These are phyloP conservation scores for Oplegnathus fasciatus DNA, from an alignment of 2,113 vertebrate genomes.

Conservation along the genomic window DNA sequence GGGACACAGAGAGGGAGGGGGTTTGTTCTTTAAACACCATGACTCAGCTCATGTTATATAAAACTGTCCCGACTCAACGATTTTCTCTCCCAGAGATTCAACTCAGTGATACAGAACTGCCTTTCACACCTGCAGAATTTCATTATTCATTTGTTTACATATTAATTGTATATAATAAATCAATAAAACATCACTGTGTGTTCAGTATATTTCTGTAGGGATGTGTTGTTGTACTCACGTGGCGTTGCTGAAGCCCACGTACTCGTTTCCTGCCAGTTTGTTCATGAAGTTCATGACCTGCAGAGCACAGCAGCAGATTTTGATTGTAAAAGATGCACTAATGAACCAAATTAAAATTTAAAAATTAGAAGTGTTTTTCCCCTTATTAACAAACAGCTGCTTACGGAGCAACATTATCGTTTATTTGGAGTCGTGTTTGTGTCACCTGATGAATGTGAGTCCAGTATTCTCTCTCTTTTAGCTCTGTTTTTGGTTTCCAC, in stretches of 20 bases:
- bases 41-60: slow-evolving; percentile 18
- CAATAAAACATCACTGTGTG: background rate
- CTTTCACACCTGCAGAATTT: background rate
- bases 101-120: background rate
- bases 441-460: no score
- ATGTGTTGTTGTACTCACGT: slow-evolving; percentile 89
- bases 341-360: no score
- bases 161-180: background rate
- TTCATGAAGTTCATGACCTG: slow-evolving; percentile 99
- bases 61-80: background rate
- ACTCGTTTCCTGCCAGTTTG: slow-evolving; percentile 98
- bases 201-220: background rate
- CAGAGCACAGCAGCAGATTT: background rate
- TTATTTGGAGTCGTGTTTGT: no score
- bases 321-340: no score
- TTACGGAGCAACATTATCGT: no score
- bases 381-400: no score
- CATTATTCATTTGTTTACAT: background rate
- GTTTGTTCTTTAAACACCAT: background rate
- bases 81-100: background rate
- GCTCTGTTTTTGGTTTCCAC: no score
- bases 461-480: no score
- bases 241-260: slow-evolving; percentile 98
- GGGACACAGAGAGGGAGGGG: slow-evolving; percentile 34
- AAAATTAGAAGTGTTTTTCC: no score